Percentiles rank a stretch among this genome's conserved stretches.
Conservation (phyloP, 2,113 vertebrate species). For the Sander lucioperca region DNA sequence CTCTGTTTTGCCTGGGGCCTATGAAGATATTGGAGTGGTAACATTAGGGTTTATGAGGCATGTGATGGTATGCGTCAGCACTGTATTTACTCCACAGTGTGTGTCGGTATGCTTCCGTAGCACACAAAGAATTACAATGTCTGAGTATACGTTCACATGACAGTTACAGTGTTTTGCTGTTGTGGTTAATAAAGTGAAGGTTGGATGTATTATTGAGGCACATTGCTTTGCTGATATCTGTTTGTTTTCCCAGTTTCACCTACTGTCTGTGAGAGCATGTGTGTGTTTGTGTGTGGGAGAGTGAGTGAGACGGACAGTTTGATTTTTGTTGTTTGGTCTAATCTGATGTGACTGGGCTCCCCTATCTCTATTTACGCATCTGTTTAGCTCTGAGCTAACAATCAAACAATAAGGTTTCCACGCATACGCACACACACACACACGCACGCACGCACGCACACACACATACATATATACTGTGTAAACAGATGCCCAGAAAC, state of each 20-base stretch:
- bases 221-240: conserved; percentile 50
- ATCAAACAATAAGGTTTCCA: conserved; percentile 65
- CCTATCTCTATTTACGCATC: conserved; percentile 81
- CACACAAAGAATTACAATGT: conserved; percentile 32
- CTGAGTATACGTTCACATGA: conserved; percentile 27
- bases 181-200: conserved; percentile 48
- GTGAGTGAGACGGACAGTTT: conserved; percentile 51
- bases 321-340: conserved; percentile 70
- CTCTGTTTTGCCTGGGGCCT: conserved; percentile 50
- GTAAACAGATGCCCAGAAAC: conserved; percentile 32
- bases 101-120: conserved; percentile 31
- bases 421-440: conserved; percentile 19
- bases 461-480: conserved; percentile 16
- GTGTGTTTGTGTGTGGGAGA: conserved; percentile 42
- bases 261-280: conserved; percentile 38
- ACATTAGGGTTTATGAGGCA: conserved; percentile 78
- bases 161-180: conserved; percentile 46
- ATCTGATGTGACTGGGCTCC: conserved; percentile 72
- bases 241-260: conserved; percentile 39
- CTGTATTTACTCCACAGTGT: conserved; percentile 61
- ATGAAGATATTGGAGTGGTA: conserved; percentile 59
- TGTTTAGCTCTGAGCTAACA: conserved; percentile 77
- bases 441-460: conserved; percentile 16
- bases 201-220: conserved; percentile 16
- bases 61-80: conserved; percentile 74